These are phyloP conservation scores for Trichonephila clavipes DNA, from an alignment of 1,140 invertebrate species.

Conservation along the genomic window DNA sequence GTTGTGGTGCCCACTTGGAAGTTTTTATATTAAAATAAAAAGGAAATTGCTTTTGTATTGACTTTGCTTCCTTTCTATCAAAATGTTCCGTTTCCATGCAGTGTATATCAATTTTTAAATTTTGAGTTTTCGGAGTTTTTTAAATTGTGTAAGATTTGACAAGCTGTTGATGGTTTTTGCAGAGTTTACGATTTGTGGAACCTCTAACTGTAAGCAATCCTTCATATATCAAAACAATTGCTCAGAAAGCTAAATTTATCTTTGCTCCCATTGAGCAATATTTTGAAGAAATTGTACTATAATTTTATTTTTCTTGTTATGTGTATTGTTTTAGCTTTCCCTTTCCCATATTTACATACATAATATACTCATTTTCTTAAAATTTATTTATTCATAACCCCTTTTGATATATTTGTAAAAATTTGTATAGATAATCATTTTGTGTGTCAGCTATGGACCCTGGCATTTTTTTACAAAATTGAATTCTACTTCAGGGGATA, in stretches of 20 bases:
- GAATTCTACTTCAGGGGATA: conserved; percentile 18
- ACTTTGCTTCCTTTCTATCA: conserved; percentile 32
- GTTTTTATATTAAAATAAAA: conserved; percentile 4
- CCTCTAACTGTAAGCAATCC: not conserved
- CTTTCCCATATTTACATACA: not conserved
- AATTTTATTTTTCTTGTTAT: conserved; percentile 3
- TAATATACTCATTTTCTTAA: conserved; percentile 51
- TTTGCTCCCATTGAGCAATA: not conserved
- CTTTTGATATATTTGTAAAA: conserved; percentile 58
- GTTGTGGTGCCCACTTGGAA: conserved; percentile 18
- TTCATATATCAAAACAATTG: conserved; percentile 27
- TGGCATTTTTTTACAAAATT: conserved; percentile 45
- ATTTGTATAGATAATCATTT: conserved; percentile 51
- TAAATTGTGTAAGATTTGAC: not conserved
- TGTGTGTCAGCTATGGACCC: not conserved
- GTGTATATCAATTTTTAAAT: not conserved
- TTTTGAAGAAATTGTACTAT: conserved; percentile 20
- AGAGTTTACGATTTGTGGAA: conserved; percentile 4
- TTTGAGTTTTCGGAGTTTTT: conserved; percentile 9
- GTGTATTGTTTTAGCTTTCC: conserved; percentile 21
- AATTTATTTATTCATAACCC: conserved; percentile 55
- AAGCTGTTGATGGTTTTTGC: not conserved
- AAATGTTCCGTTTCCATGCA: not conserved
- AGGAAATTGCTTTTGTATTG: not conserved
- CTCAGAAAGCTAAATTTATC: not conserved